Evolutionary conservation across 2,888 invertebrate genomes (phyloP).

Genomic region (Nemoura dubitans): DNA sequence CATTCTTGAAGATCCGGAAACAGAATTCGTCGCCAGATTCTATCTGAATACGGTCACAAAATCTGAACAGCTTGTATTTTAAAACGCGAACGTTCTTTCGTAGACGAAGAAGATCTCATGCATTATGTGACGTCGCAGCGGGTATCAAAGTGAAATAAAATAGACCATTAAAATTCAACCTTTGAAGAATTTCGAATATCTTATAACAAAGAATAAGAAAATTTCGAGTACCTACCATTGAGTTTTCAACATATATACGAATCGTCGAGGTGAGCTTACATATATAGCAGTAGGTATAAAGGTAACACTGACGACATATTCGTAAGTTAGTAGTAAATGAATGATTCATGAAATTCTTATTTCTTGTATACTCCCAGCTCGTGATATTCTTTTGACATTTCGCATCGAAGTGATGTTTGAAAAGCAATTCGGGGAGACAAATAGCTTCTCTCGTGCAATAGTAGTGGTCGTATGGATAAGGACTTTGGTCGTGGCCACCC

Average conservation of each 20-base stretch:
- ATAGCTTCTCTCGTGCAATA: too few species aligned
- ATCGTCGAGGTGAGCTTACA: not conserved
- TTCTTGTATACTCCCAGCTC: not conserved
- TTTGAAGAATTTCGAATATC: not conserved
- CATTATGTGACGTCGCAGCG: not conserved
- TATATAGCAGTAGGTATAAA: too few species aligned
- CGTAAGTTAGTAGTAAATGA: not conserved
- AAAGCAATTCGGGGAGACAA: not conserved
- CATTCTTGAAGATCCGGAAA: not conserved
- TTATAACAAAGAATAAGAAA: not conserved
- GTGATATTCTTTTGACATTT: not conserved
- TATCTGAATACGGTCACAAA: not conserved
- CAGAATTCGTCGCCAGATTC: not conserved
- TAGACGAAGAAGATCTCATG: not conserved
- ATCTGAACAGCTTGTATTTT: not conserved
- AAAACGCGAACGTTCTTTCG: not conserved
- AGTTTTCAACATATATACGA: not conserved
- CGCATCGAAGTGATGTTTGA: not conserved
- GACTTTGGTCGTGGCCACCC: too few species aligned
- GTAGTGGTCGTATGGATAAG: too few species aligned
- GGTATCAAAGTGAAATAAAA: not conserved
- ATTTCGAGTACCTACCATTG: not conserved
- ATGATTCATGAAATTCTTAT: not conserved
- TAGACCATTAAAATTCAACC: constrained; percentile 1
- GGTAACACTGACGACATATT: not conserved